phyloP scores from a whole-genome alignment of 2,797 vertebrate genomes.

The Sebastiscus albofasciatus region DNA sequence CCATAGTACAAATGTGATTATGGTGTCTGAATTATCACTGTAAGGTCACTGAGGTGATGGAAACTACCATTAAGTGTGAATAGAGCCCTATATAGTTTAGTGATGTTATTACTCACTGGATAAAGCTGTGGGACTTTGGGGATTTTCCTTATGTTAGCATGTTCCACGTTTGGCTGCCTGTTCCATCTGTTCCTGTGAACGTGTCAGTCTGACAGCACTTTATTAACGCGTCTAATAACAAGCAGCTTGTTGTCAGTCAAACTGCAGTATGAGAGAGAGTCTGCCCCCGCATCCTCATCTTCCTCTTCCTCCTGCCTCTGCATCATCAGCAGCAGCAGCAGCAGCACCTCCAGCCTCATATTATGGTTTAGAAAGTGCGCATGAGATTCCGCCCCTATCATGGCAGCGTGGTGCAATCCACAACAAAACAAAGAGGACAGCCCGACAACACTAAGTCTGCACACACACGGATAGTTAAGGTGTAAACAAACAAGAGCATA shows the following conservation, averaged over 20 bases:
- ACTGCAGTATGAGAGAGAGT: conserved; percentile 1
- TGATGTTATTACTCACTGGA: background rate
- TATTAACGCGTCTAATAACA: conserved; percentile 34
- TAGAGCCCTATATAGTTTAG: background rate
- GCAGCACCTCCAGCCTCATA: conserved; percentile 51
- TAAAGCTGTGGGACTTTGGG: conserved; percentile 33
- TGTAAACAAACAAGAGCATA: background rate
- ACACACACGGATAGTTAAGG: background rate
- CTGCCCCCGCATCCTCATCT: conserved; percentile 21
- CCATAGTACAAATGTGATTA: too few relatives aligned
- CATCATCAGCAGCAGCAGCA: conserved; percentile 44
- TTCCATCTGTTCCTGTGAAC: conserved; percentile 30
- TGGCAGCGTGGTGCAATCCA: conserved; percentile 56
- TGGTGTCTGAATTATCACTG: background rate
- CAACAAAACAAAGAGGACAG: conserved; percentile 26
- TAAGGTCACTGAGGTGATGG: background rate
- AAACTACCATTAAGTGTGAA: background rate
- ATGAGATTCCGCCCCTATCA: conserved; percentile 72
- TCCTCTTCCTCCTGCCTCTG: background rate
- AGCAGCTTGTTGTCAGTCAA: conserved; percentile 31
- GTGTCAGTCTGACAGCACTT: conserved; percentile 44
- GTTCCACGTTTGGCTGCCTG: conserved; percentile 51
- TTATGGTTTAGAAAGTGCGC: conserved; percentile 73
- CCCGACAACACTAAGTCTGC: conserved; percentile 17
- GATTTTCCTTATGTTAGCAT: conserved; percentile 18